Base-by-base conservation (phyloP, 2,888 invertebrate genomes). In the Rhingia rostrata region DNA sequence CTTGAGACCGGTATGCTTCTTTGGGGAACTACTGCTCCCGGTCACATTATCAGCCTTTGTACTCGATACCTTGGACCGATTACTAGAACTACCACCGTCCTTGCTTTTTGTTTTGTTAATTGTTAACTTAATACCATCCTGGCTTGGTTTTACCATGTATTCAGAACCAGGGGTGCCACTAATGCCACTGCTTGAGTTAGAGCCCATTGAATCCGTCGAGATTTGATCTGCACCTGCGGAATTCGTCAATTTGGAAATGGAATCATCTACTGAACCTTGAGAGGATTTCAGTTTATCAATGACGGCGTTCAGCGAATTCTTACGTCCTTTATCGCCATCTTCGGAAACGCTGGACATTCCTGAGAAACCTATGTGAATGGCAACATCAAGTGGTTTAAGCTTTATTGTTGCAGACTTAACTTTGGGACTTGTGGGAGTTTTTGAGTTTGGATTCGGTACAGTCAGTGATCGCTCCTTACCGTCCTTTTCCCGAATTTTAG, bases 91-190 rank as follows among this genome's bases (percentile, higher is more conserved):
- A 60, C 74, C 39, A 53, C 69, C 41, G 41, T 87, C 72, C 66
- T 96, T 95, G 30, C 94, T 94, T 88, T 95, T 93, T 0, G 97
- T 97, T 92, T 97, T 97, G 89, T 97, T 97, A 33, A 97, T 97
- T 3, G 97, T 98, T 69, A 98, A 94, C 91, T 97, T 98, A 92
- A 98, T 96, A 4, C 97, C 97, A 87, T 97, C 97, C 58, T 90
- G 89, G 89, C 97, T 96, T 14, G 96, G 95, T 89, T 97, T 97
- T 0, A 97, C 96, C 95, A 96, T 96, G 88, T 97, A 97, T 88
- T 97, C 97, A 89, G 95, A 88, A 7, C 61, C 86, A 86, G 86
- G 86, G 7, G 67, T 79, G 3, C 73, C 66, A 1, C 87, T 88
- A 70, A 88, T 88, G 33, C 88, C 88, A 87, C 92, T 92, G 63